Base-by-base conservation (phyloP, 2,888 invertebrate species). In the Scaptomyza cyrtandrae region DNA sequence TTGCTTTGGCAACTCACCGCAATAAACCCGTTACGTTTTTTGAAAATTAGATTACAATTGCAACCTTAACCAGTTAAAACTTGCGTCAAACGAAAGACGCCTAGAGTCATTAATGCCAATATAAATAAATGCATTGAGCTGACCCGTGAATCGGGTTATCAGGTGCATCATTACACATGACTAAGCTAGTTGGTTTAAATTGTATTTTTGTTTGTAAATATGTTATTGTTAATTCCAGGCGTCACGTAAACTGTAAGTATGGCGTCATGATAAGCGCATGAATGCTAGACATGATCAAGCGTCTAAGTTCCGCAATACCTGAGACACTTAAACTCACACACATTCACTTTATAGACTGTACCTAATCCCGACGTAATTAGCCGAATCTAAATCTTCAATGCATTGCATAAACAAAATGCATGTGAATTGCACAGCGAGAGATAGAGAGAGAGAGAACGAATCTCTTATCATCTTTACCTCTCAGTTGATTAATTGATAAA, bases 201-300 rank as follows among this genome's bases (percentile, higher is more conserved):
- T 59, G 41, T 54, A 65, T n/a, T 49, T 54, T 52, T 14, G 52
- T 63, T 52, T 48, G 50, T 31, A 31, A 59, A 62, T 59, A 39
- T 79, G 57, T 58, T 76, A 80, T 62, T 83, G 63, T 73, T 44
- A 85, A 71, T 75, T 64, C 70, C 54, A 56, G 52, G 49, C 58
- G 65, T 66, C 83, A 87, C 88, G 86, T 76, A 73, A 76, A 56
- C 41, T 46, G 31, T 52, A 48, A 55, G 71, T 60, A 39, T 46
- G 13, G 49, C 69, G 61, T 62, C 86, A 84, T 84, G 84, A 88
- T 78, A 78, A 86, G 72, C 66, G 57, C 86, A 86, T 86, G 83
- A 83, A 57, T 75, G 75, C 62, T 53, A 69, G 71, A 83, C 88
- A 88, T 80, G 86, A 88, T 84, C 81, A 71, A 68, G 55, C 56